Conservation (phyloP, 2,797 vertebrate species). For the Acanthis flammea region DNA sequence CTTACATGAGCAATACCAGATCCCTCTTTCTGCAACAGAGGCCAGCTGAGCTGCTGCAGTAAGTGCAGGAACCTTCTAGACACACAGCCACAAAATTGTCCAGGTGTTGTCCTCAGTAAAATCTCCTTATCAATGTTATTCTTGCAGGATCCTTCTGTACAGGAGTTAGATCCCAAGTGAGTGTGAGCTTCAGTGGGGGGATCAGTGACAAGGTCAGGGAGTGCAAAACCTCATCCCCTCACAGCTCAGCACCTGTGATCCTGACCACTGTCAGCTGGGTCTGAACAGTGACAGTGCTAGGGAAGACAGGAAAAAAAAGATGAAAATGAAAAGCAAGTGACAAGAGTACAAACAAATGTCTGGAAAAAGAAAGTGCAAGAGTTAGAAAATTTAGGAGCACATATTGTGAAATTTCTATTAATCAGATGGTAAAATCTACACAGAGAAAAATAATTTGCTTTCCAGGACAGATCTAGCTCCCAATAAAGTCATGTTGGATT, state of each 20-base stretch:
- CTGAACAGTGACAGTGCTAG: background rate
- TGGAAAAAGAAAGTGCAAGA: background rate
- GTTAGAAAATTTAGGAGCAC: background rate
- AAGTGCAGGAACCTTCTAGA: background rate
- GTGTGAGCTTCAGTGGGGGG: background rate
- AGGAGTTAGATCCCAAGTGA: background rate
- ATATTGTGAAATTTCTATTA: background rate
- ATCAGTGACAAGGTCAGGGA: background rate
- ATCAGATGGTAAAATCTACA: background rate
- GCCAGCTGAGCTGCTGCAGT: background rate
- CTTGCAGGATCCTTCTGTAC: background rate
- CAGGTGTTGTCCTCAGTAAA: background rate
- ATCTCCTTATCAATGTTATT: background rate
- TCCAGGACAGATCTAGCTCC: background rate
- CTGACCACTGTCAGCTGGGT: background rate
- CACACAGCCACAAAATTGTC: fast-evolving
- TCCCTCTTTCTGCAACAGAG: background rate
- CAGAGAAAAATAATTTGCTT: background rate
- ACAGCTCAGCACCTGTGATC: background rate
- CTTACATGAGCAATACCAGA: background rate
- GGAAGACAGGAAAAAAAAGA: background rate
- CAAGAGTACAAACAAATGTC: background rate
- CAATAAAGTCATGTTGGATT: background rate
- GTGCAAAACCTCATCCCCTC: background rate
- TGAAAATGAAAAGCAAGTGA: background rate